phyloP scores from a whole-genome alignment of 2,797 vertebrate species.

The Pogonophryne albipinna region DNA sequence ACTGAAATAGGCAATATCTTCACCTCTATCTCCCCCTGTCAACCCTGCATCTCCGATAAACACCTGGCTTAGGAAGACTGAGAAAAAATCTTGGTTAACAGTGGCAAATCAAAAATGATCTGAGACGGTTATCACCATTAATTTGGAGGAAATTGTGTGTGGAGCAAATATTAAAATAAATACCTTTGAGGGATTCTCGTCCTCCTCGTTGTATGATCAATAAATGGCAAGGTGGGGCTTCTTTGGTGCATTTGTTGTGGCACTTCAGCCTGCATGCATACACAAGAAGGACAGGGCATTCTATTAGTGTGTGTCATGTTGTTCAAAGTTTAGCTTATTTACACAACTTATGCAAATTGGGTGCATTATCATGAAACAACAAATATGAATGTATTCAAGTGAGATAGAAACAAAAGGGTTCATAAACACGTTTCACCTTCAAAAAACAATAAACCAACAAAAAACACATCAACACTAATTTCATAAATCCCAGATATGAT shows the following conservation, averaged over 20 bases:
- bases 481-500: background rate
- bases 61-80: background rate
- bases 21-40: too few relatives aligned
- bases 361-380: background rate
- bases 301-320: background rate
- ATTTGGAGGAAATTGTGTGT: background rate
- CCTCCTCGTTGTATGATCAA: constrained; percentile 98
- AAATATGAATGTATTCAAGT: constrained; percentile 21
- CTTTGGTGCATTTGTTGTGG: constrained; percentile 99
- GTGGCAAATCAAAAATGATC: background rate
- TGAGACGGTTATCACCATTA: background rate
- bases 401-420: constrained; percentile 11
- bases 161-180: background rate
- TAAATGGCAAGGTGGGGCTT: constrained; percentile 98
- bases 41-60: background rate
- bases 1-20: too few relatives aligned
- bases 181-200: constrained; percentile 85
- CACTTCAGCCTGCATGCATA: constrained; percentile 93
- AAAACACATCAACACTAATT: background rate
- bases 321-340: constrained; percentile 10
- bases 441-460: constrained; percentile 6
- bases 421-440: background rate
- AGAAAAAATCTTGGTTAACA: background rate
- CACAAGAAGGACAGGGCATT: background rate
- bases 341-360: constrained; percentile 2